phyloP scores from a whole-genome alignment of 2,797 vertebrate species.

The Pseudomugil tenellus region DNA sequence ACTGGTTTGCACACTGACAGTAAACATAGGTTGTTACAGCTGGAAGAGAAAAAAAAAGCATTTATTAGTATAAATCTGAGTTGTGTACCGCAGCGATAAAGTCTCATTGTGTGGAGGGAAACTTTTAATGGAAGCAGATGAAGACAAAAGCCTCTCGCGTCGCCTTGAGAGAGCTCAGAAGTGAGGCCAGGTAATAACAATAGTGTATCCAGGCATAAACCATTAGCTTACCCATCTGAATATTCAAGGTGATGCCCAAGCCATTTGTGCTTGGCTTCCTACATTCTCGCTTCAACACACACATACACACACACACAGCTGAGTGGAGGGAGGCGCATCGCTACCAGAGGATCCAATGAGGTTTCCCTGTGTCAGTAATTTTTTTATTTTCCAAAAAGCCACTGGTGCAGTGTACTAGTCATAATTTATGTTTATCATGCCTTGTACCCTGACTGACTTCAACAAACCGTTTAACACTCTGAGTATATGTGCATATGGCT shows the following conservation, averaged over 20 bases:
- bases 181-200: constrained; percentile 93
- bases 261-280: constrained; percentile 95
- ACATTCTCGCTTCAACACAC: constrained; percentile 92
- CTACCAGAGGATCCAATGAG: constrained; percentile 87
- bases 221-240: constrained; percentile 94
- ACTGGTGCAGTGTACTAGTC: constrained; percentile 98
- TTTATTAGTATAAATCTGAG: constrained; percentile 16
- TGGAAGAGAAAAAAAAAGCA: constrained; percentile 20
- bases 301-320: constrained; percentile 88
- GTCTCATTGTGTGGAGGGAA: constrained; percentile 45
- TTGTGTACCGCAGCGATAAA: constrained; percentile 9
- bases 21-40: constrained; percentile 33
- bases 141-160: constrained; percentile 58
- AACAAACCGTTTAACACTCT: constrained; percentile 98
- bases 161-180: constrained; percentile 51
- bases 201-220: constrained; percentile 92
- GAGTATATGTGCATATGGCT: constrained; percentile 90
- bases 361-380: constrained; percentile 97
- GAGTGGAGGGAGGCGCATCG: constrained; percentile 78
- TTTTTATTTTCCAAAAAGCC: constrained; percentile 93
- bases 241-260: constrained; percentile 96
- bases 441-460: constrained; percentile 94
- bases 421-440: constrained; percentile 99
- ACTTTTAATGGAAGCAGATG: constrained; percentile 59
- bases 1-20: constrained; percentile 15